Evolutionary conservation across 2,113 vertebrate species (phyloP).

Genomic region (Synchiropus splendidus): DNA sequence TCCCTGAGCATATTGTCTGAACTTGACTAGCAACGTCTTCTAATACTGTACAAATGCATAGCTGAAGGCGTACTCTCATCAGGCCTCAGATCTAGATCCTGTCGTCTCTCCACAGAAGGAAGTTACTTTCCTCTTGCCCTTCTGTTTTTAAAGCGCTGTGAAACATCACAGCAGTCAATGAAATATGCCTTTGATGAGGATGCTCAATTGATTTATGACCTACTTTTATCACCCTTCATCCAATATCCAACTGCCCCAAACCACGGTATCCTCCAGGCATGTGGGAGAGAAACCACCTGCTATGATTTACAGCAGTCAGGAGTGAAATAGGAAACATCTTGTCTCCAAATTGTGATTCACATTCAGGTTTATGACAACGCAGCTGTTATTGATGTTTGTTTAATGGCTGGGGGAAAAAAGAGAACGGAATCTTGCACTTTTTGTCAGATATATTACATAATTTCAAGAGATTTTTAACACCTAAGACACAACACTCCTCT

Average conservation of each 20-base stretch:
- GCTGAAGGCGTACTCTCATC: constrained; percentile 56
- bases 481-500: too few relatives aligned
- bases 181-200: constrained; percentile 69
- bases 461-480: too few relatives aligned
- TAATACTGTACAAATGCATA: constrained; percentile 57
- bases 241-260: constrained; percentile 51
- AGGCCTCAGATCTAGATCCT: constrained; percentile 52
- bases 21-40: constrained; percentile 64
- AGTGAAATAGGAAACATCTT: too few relatives aligned
- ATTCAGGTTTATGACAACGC: too few relatives aligned
- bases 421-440: too few relatives aligned
- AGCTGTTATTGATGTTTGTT: too few relatives aligned
- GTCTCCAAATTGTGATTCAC: too few relatives aligned
- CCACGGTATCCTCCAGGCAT: constrained; percentile 38
- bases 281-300: constrained; percentile 61
- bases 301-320: constrained; percentile 52
- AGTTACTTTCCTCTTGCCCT: constrained; percentile 40
- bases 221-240: constrained; percentile 62
- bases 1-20: constrained; percentile 62
- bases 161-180: constrained; percentile 55
- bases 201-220: constrained; percentile 64
- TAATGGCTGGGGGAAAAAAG: too few relatives aligned
- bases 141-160: constrained; percentile 49
- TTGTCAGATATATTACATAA: too few relatives aligned
- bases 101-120: constrained; percentile 58